Base-by-base conservation (phyloP, 2,888 invertebrate genomes). In the Orthosia incerta region DNA sequence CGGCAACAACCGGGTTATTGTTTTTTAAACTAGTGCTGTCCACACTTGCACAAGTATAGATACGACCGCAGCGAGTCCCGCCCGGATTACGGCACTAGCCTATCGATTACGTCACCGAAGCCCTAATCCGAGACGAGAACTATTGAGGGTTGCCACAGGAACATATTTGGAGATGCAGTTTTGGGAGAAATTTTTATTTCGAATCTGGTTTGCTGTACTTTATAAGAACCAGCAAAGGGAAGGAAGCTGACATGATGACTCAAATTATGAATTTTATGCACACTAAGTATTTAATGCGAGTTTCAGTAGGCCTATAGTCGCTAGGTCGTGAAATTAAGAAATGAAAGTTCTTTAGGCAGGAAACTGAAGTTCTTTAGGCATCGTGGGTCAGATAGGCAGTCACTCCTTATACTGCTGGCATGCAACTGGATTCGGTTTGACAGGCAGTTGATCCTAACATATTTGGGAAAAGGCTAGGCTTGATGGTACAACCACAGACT, bases 81-180 rank as follows among this genome's bases (percentile, higher is more conserved):
- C 61, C 84, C 64, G 85, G 86, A 86, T 86, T 86, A 86, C 75
- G 64, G 76, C 83, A 86, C 86, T 83, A 84, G 81, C 76, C 78
- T 87, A 87, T 87, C 87, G 80, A 83, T 87, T 87, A 85, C 86
- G 82, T 79, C 82, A 82, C 76, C 73, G 86, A 87, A 86, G 86
- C 87, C 87, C 87, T 84, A 87, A 87, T 86, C 82, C 85, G 69
- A 77, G 73, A 56, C 78, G 62, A 83, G 63, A 72, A 79, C 50
- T 72, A 51, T 59, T 55, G 2, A 82, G 81, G 81, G 81, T 51
- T 82, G 83, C 3, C 83, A 51, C 66, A n/a, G 1, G 18, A 50
- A 48, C 20, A 59, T n/a, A 20, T 51, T 39, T 20, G 1, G 11
- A 26, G 39, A 62, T 70, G 69, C 16, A 56, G 51, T 61, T 53